Base-by-base conservation (phyloP, 2,888 invertebrate species). In the Chaetoderma sp. region DNA sequence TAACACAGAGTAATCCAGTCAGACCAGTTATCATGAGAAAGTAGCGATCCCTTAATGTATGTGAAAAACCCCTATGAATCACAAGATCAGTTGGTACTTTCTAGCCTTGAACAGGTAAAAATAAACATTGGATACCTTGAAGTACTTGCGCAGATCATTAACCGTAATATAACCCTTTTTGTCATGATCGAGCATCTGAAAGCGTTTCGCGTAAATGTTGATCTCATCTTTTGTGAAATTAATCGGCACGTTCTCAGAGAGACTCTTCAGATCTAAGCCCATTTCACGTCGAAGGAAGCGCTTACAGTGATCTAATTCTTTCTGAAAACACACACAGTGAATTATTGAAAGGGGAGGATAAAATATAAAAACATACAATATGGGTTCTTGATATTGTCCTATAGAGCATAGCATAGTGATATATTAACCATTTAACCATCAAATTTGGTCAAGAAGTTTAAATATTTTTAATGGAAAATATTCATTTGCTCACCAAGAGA, bases 91-190 rank as follows among this genome's bases (percentile, higher is more conserved):
- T n/a, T n/a, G n/a, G n/a, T n/a, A n/a, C n/a, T n/a, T n/a, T n/a
- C n/a, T n/a, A n/a, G n/a, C n/a, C n/a, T n/a, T n/a, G n/a, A n/a
- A n/a, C n/a, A n/a, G n/a, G n/a, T n/a, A n/a, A n/a, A n/a, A n/a
- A n/a, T n/a, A n/a, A n/a, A n/a, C n/a, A n/a, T n/a, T n/a, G n/a
- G n/a, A n/a, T 88, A 98, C 98, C 93, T 98, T 97, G 66, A 99
- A 91, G 86, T 96, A 95, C 83, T 94, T 91, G 75, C 98, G 90
- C 74, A 99, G 94, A 85, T 99, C 99, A 86, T 96, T 98, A 79
- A 99, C 94, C 27, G 98, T 98, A 67, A 99, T 96, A 87, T 94
- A 98, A 76, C 99, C 99, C 87, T 99, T 99, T 82, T 93, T 92
- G 83, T 98, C 98, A 79, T 92, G 92, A 89, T 99, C 99, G 74